A percentile compares a stretch with the other conserved stretches of the same genome.
Conservation (phyloP, 2,797 vertebrate genomes). For the Apogon talboti region DNA sequence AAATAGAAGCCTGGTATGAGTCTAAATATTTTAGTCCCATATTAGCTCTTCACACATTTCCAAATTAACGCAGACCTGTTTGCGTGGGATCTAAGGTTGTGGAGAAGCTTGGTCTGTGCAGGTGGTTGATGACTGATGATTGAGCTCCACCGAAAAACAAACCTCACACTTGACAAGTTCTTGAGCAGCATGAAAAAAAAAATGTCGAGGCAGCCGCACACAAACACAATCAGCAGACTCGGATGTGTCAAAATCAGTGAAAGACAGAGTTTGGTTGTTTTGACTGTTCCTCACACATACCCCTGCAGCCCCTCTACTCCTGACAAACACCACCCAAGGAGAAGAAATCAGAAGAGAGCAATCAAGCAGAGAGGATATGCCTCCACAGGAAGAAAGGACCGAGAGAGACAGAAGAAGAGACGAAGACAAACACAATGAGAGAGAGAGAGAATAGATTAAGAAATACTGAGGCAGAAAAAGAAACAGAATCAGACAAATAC, state of each 20-base stretch:
- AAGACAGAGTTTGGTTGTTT: constrained; percentile 63
- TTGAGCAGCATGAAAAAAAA: constrained; percentile 27
- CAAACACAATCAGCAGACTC: constrained; percentile 57
- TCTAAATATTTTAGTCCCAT: background rate
- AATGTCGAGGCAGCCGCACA: constrained; percentile 26
- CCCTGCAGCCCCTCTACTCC: constrained; percentile 16
- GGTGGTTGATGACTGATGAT: constrained; percentile 24
- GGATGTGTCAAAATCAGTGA: constrained; percentile 60
- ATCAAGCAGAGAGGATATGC: constrained; percentile 72
- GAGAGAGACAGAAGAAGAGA: constrained; percentile 23
- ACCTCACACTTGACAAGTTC: constrained; percentile 22
- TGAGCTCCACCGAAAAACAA: constrained; percentile 26
- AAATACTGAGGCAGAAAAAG: constrained; percentile 19
- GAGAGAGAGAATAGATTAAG: constrained; percentile 42
- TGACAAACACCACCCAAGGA: constrained; percentile 68
- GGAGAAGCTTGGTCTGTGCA: background rate
- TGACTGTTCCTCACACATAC: constrained; percentile 46
- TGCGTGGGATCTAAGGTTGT: too few relatives aligned
- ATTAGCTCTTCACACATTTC: background rate
- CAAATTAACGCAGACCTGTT: background rate
- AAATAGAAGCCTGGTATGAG: too few relatives aligned
- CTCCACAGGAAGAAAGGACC: constrained; percentile 67
- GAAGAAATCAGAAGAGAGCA: constrained; percentile 72
- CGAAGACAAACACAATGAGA: constrained; percentile 36
- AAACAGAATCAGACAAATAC: constrained; percentile 24